Percentiles rank a stretch among this genome's conserved stretches.
Conservation (phyloP, 92 coral and sea anemone species). For the Hydrozoanthus gracilis region DNA sequence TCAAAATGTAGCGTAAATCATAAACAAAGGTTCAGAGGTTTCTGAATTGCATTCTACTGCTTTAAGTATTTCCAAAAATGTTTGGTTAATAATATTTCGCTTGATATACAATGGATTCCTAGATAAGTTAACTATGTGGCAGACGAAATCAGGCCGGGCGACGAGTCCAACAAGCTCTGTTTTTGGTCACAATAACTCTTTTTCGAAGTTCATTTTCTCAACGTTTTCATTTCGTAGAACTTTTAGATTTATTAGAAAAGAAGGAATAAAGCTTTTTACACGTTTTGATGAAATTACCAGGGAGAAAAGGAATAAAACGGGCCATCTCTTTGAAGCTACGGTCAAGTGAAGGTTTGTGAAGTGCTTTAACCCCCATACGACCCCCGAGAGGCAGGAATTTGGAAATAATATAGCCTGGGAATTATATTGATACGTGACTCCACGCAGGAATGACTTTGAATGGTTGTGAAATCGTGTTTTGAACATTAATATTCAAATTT, state of each 20-base stretch:
- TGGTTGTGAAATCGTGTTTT: not conserved
- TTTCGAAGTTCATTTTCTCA: constrained; percentile 15
- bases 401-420: not conserved
- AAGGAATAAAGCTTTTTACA: constrained; percentile 3
- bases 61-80: constrained; percentile 34
- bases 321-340: not conserved
- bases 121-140: constrained; percentile 33
- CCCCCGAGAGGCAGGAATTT: not conserved
- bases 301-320: not conserved
- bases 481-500: not conserved
- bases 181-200: not conserved
- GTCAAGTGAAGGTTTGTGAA: not conserved
- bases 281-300: constrained; percentile 9
- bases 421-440: not conserved
- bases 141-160: not conserved
- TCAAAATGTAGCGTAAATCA: constrained; percentile 34
- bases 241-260: not conserved
- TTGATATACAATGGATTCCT: constrained; percentile 58
- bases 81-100: not conserved
- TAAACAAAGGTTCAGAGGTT: constrained; percentile 3
- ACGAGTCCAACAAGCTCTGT: constrained; percentile 8
- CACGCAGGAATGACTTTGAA: not conserved
- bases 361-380: not conserved
- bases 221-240: not conserved
- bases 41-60: constrained; percentile 35